A percentile compares a stretch with the other conserved stretches of the same genome.
These are phyloP conservation scores for Toxostoma redivivum DNA, from an alignment of 2,113 vertebrate species.

Conservation along the genomic window DNA sequence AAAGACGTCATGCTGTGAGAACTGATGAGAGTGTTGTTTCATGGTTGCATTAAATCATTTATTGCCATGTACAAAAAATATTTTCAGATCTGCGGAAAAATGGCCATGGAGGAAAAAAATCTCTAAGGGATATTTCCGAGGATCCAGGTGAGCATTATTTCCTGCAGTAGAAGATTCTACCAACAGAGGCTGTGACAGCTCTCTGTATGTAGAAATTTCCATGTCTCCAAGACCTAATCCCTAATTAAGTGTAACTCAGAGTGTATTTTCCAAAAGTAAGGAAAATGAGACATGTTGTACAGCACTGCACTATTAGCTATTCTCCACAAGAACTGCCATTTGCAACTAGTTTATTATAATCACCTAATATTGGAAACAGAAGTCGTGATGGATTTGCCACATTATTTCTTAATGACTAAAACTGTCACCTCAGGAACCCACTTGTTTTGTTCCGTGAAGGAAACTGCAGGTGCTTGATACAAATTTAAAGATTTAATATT, in stretches of 20 bases:
- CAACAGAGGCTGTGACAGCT: background rate
- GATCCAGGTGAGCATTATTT: conserved; percentile 83
- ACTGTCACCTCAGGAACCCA: background rate
- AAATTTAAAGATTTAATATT: background rate
- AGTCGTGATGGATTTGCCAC: background rate
- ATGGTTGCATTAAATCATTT: background rate
- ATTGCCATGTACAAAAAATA: conserved; percentile 16
- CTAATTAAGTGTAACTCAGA: background rate
- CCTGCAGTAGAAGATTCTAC: background rate
- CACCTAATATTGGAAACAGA: background rate
- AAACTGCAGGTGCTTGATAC: background rate
- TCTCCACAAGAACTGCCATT: background rate
- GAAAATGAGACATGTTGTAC: background rate
- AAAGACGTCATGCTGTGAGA: conserved; percentile 17
- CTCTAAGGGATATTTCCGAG: conserved; percentile 92
- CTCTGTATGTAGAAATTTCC: background rate
- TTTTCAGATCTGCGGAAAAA: conserved; percentile 84
- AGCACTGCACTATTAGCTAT: background rate
- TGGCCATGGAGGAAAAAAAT: conserved; percentile 95
- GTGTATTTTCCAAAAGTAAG: background rate
- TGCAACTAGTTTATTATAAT: background rate
- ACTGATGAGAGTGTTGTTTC: background rate
- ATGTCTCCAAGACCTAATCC: background rate
- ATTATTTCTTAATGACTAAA: background rate
- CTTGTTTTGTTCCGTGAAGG: background rate